Evolutionary conservation across 1,140 invertebrate genomes (phyloP).

Genomic region (Zaprionus vittiger): DNA sequence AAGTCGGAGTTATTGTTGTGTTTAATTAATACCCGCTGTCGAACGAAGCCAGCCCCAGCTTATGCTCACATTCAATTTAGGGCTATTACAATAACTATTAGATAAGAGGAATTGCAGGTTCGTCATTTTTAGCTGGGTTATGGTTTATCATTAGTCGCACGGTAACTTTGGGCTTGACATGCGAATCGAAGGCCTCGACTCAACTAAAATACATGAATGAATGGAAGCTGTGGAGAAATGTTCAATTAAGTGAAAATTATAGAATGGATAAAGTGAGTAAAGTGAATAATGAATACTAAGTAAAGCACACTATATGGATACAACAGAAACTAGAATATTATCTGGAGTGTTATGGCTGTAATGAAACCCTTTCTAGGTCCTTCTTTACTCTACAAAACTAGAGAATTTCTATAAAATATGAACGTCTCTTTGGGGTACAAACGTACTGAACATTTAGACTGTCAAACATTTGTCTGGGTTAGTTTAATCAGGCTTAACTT

Average conservation of each 20-base stretch:
- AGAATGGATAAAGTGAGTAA: conserved; percentile 3
- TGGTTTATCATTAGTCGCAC: conserved; percentile 63
- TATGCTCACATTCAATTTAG: not conserved
- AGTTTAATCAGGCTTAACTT: not conserved
- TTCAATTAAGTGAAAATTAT: conserved; percentile 8
- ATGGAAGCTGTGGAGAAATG: conserved; percentile 28
- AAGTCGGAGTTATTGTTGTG: not conserved
- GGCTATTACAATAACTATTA: conserved; percentile 16
- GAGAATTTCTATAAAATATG: too few relatives aligned
- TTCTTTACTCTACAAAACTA: too few relatives aligned
- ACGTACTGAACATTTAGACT: not conserved
- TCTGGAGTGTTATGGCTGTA: not conserved
- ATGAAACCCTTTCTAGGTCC: too few relatives aligned
- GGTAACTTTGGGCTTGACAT: conserved; percentile 35
- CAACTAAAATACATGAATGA: conserved; percentile 38
- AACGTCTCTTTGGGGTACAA: too few relatives aligned
- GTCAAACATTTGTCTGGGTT: conserved; percentile 1
- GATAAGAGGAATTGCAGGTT: conserved; percentile 39
- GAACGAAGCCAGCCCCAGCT: not conserved
- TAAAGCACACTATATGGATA: not conserved
- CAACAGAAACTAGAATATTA: not conserved
- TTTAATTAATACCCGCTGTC: conserved; percentile 27
- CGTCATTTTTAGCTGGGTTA: conserved; percentile 13
- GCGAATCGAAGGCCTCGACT: conserved; percentile 35
- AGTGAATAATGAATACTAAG: not conserved